phyloP scores from a whole-genome alignment of 2,797 vertebrate genomes.

The Limosa lapponica region DNA sequence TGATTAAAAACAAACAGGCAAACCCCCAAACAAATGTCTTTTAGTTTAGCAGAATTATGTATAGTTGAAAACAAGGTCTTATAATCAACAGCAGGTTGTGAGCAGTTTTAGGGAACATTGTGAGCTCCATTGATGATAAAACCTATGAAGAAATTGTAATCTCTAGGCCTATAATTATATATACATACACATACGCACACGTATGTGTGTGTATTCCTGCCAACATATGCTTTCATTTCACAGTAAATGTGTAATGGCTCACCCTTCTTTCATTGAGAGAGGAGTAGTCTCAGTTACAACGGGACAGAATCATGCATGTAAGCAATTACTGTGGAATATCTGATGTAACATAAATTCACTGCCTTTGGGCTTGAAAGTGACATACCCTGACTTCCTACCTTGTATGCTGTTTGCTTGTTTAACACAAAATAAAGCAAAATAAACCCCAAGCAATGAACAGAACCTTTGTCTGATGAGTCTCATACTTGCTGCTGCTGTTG shows the following conservation, averaged over 20 bases:
- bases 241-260: neutral
- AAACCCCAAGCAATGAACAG: neutral
- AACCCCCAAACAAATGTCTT: neutral
- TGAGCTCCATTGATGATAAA: neutral
- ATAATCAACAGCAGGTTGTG: neutral
- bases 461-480: constrained; percentile 19
- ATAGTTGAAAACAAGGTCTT: neutral
- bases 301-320: neutral
- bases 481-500: neutral
- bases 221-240: constrained; percentile 20
- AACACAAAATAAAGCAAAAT: neutral
- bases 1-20: neutral
- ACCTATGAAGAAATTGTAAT: neutral
- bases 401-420: neutral
- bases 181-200: accelerated
- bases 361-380: constrained; percentile 21
- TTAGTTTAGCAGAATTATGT: neutral
- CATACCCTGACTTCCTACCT: neutral
- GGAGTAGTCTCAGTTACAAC: neutral
- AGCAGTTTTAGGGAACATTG: neutral
- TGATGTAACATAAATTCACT: constrained; percentile 13
- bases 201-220: neutral
- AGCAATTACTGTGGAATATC: constrained; percentile 18
- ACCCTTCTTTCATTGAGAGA: neutral
- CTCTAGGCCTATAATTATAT: neutral